A percentile compares a stretch with the other conserved stretches of the same genome.
These are phyloP conservation scores for Sweltsa coloradensis DNA, from an alignment of 1,140 invertebrate species.

Conservation along the genomic window DNA sequence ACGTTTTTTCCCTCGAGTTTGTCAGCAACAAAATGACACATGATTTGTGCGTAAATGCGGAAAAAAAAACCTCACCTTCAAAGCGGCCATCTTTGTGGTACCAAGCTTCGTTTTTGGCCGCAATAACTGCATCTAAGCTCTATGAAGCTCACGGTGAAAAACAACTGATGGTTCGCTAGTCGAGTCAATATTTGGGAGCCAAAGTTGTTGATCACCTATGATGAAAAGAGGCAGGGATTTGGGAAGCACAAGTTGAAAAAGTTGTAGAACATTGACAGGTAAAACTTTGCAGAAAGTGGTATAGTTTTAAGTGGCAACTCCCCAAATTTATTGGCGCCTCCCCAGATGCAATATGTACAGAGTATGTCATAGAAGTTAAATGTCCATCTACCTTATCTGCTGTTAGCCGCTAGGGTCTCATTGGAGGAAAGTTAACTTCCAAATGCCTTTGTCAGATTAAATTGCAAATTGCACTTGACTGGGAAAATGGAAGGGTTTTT, in stretches of 20 bases:
- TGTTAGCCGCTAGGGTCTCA: not conserved
- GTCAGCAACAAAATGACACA: constrained; percentile 12
- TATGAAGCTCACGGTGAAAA: constrained; percentile 26
- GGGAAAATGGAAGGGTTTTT: not conserved
- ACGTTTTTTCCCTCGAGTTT: constrained; percentile 16
- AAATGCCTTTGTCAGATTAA: not conserved
- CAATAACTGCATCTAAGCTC: constrained; percentile 29
- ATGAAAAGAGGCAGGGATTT: constrained; percentile 25
- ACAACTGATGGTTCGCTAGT: constrained; percentile 24
- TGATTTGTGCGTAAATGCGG: constrained; percentile 15
- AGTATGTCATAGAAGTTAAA: constrained; percentile 25
- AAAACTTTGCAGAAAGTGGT: constrained; percentile 14
- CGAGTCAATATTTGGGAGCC: constrained; percentile 22
- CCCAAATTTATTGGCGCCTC: constrained; percentile 25
- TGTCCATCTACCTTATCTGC: constrained; percentile 16
- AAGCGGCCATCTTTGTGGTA: constrained; percentile 20
- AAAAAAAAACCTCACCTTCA: constrained; percentile 18
- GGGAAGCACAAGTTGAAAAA: constrained; percentile 22
- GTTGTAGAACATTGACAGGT: constrained; percentile 9
- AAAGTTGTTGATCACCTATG: constrained; percentile 20
- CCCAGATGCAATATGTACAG: constrained; percentile 23
- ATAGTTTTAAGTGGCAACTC: constrained; percentile 15
- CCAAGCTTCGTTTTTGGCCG: constrained; percentile 26
- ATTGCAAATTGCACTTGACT: not conserved
- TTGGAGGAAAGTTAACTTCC: not conserved